Conservation (phyloP, 1,140 invertebrate genomes). For the Dolichoris vasculosae region DNA sequence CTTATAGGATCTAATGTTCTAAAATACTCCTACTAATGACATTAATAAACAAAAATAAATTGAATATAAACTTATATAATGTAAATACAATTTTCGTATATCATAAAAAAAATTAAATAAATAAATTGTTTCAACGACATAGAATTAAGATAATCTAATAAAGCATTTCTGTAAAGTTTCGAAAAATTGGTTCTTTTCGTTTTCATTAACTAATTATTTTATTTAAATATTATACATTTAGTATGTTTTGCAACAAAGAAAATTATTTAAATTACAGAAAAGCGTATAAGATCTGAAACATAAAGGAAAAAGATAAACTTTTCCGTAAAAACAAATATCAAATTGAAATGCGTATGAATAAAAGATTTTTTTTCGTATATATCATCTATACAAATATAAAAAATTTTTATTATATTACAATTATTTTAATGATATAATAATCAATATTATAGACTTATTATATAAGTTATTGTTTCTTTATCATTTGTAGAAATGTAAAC, state of each 20-base stretch:
- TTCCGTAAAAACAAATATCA: constrained; percentile 39
- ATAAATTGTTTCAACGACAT: neutral
- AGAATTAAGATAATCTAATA: neutral
- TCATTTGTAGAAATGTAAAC: too few species aligned
- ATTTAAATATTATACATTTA: neutral
- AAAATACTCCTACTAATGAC: neutral
- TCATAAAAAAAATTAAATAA: neutral
- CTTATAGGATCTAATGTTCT: neutral
- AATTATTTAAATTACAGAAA: neutral
- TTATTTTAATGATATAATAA: too few species aligned
- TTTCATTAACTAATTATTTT: neutral
- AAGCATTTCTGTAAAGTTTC: neutral
- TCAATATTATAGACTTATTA: too few species aligned
- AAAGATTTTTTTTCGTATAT: constrained; percentile 10
- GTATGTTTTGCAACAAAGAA: neutral
- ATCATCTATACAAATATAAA: too few species aligned
- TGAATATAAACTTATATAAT: neutral
- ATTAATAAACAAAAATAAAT: neutral
- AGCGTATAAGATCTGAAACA: neutral
- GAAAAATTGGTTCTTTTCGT: neutral
- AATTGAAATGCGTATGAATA: constrained; percentile 46
- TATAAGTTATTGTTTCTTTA: too few species aligned
- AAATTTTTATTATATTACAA: too few species aligned
- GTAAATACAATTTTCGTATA: constrained; percentile 33
- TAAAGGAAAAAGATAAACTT: constrained; percentile 2